Evolutionary conservation across 2,888 invertebrate genomes (phyloP).

Genomic region (Chloroclystis v-ata): DNA sequence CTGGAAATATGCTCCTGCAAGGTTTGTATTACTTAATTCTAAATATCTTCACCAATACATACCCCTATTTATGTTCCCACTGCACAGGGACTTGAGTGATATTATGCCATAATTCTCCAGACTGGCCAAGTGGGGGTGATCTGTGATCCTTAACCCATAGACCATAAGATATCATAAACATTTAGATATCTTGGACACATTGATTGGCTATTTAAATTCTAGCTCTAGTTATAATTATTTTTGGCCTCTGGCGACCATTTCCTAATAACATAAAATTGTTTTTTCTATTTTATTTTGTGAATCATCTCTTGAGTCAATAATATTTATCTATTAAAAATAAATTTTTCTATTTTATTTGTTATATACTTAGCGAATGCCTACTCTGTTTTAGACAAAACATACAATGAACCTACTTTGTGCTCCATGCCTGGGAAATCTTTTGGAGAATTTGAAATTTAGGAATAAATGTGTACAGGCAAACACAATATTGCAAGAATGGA

Average conservation of each 20-base stretch:
- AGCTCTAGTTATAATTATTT: no score
- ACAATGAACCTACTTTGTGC: neutral
- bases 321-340: no score
- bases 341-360: neutral
- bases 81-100: neutral
- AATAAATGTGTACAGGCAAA: conserved; percentile 3
- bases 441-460: neutral
- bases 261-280: no score
- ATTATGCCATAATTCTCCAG: neutral
- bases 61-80: no score
- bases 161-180: no score
- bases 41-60: neutral
- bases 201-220: no score
- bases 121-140: no score
- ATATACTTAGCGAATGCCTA: neutral
- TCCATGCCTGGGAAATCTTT: neutral
- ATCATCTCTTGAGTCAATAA: no score
- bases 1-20: neutral
- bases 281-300: no score
- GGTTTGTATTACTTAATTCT: neutral
- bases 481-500: conserved; percentile 1
- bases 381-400: neutral
- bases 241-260: no score
- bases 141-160: no score
- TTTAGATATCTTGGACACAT: no score